These are phyloP conservation scores for Pelecanoides urinatrix DNA, from an alignment of 2,113 vertebrate genomes.

Conservation along the genomic window DNA sequence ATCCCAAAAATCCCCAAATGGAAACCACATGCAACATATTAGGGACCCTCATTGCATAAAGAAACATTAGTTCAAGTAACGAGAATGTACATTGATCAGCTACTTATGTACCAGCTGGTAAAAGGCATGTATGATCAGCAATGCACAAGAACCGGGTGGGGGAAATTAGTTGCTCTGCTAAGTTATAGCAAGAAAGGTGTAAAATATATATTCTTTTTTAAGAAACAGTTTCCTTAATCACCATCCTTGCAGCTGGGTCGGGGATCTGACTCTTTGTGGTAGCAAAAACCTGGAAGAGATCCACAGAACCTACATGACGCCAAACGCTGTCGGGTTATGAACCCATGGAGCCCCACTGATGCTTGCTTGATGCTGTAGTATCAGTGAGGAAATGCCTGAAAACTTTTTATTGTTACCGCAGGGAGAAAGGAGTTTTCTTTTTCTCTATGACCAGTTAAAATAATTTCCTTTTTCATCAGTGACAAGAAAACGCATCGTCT, in stretches of 20 bases:
- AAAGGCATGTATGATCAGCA: neutral
- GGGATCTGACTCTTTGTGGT: neutral
- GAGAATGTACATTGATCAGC: neutral
- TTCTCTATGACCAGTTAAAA: neutral
- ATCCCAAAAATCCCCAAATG: constrained; percentile 54
- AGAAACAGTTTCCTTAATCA: neutral
- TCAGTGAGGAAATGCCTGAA: constrained; percentile 13
- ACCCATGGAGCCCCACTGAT: neutral
- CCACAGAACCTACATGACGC: neutral
- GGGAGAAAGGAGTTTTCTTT: constrained; percentile 15
- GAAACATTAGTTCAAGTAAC: constrained; percentile 20
- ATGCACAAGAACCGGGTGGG: neutral
- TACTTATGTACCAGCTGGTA: constrained; percentile 8
- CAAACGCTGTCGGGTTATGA: neutral
- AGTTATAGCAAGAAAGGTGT: neutral
- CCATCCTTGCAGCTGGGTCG: neutral
- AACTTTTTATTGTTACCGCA: constrained; percentile 21
- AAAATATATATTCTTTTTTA: neutral
- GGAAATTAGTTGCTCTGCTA: neutral
- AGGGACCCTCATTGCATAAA: constrained; percentile 27
- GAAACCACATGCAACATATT: constrained; percentile 65
- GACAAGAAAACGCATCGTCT: neutral
- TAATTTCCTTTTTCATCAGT: neutral
- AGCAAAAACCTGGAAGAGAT: constrained; percentile 10
- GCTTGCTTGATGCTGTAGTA: neutral